Evolutionary conservation across 2,113 vertebrate species (phyloP), one percentile per base, ranked within the genome.

Genomic region (Mohoua ochrocephala): DNA sequence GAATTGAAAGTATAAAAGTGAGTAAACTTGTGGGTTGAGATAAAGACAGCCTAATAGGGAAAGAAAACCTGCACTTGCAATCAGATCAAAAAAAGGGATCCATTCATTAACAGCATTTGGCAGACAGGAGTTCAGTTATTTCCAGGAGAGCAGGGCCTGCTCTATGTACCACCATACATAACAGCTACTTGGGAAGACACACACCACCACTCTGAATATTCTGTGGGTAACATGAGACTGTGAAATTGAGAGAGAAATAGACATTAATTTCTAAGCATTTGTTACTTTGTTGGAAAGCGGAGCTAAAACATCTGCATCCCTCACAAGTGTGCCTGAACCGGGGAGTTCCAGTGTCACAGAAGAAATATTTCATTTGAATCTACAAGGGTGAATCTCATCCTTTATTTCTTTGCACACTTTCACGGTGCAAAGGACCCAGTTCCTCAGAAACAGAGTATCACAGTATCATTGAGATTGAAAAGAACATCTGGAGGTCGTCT

Each of bases 111-210:
- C 0, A 39, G 13, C 7, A 11, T 39, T 37, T 2, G 1, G 28
- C 27, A 73, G 27, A 14, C 3, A 53, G 17, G 8, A 16, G 15
- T 68, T 74, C 11, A 33, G 13, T 18, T 35, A 18, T 78, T 42
- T 84, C 65, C 33, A 37, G 21, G 7, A 82, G 1, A 63, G 21
- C 28, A 54, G 41, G 13, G 30, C 15, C 56, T 59, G 57, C 57
- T 26, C 10, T 37, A 17, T 37, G 57, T 12, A 59, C 7, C 24
- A 31, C 47, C 37, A 21, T 0, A 1, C 0, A 0, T 61, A 53
- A 33, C 3, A 6, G 17, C 9, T 75, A 15, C 57, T n/a, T 57
- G 15, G 22, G 28, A 80, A 67, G 68, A 63, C 14, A 33, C 6
- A 47, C 0, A 1, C 6, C 17, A 3, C 65, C 17, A 17, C 11